Percentiles rank a stretch among this genome's conserved stretches.
These are phyloP conservation scores for Chelonoidis abingdonii DNA, from an alignment of 2,113 vertebrate species.

Conservation along the genomic window DNA sequence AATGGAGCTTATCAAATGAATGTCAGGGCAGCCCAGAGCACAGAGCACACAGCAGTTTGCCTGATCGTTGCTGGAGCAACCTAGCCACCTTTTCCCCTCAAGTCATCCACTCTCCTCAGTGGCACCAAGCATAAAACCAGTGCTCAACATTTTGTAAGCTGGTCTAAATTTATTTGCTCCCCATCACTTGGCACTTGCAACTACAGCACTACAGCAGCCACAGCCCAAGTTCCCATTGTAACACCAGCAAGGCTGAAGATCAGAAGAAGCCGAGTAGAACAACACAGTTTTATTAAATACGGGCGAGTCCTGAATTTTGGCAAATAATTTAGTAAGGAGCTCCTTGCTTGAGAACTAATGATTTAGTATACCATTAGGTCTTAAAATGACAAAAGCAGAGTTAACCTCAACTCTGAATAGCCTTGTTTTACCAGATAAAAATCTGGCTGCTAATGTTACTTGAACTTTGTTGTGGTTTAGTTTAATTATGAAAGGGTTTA, in stretches of 20 bases:
- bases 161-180: background rate
- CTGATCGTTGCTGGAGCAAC: background rate
- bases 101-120: background rate
- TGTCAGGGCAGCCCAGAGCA: background rate
- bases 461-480: slow-evolving; percentile 20
- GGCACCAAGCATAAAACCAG: background rate
- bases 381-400: background rate
- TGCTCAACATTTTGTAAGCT: background rate
- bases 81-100: background rate
- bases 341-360: background rate
- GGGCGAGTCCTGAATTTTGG: background rate
- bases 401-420: background rate
- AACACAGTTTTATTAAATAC: background rate
- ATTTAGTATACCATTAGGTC: background rate
- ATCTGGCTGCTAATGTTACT: background rate
- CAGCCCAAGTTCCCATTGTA: background rate
- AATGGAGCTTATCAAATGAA: background rate
- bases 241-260: background rate
- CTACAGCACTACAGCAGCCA: background rate
- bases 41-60: background rate
- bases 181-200: background rate
- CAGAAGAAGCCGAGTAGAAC: background rate
- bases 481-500: slow-evolving; percentile 59
- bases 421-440: background rate
- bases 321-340: background rate